Conservation (phyloP, 2,113 vertebrate genomes). For the Trichechus manatus region DNA sequence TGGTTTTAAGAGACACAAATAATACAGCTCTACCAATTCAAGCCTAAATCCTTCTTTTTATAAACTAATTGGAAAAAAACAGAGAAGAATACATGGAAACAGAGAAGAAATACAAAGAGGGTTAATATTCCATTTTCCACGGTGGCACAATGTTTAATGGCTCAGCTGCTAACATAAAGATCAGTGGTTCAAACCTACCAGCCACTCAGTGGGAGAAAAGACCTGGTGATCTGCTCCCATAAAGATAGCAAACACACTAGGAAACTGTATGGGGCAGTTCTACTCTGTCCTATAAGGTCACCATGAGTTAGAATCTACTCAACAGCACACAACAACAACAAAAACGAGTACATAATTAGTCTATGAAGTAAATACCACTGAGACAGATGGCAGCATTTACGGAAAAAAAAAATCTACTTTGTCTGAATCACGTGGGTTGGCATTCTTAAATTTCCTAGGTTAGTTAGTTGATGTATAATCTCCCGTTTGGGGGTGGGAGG, state of each 20-base stretch:
- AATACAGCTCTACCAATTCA: not conserved
- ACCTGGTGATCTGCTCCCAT: too few relatives aligned
- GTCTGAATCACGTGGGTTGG: not conserved
- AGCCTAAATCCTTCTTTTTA: not conserved
- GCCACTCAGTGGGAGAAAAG: not conserved
- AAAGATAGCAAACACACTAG: too few relatives aligned
- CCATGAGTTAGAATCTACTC: too few relatives aligned
- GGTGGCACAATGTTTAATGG: too few relatives aligned
- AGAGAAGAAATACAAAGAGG: not conserved
- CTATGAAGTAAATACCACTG: not conserved
- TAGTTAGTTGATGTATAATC: not conserved
- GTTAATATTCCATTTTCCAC: not conserved
- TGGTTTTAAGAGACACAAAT: constrained; percentile 20
- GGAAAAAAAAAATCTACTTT: not conserved
- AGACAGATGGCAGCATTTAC: not conserved
- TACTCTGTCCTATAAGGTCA: too few relatives aligned
- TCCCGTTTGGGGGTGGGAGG: not conserved
- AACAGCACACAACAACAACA: too few relatives aligned
- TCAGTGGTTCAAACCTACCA: not conserved
- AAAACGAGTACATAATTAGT: not conserved
- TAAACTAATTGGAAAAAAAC: not conserved
- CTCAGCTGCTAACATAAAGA: not conserved
- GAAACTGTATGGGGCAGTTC: too few relatives aligned
- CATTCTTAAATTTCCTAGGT: not conserved
- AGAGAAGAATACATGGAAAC: not conserved